phyloP scores from a whole-genome alignment of 2,888 invertebrate species.

The Diaperis boleti region DNA sequence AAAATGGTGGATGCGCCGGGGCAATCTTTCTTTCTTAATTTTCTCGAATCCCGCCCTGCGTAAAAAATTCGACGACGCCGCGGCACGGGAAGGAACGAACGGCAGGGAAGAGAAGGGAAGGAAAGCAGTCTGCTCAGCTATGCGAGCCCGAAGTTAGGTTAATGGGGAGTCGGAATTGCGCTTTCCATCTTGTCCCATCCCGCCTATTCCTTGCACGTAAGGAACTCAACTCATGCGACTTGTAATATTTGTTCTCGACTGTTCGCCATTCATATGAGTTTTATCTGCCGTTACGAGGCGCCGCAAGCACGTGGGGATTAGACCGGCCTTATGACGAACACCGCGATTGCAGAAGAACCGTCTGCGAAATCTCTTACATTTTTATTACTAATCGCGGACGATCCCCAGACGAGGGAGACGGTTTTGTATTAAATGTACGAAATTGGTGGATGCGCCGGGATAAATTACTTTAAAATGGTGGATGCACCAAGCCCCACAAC shows the following conservation, averaged over 20 bases:
- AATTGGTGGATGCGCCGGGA: no score
- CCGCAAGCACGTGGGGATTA: slow-evolving; percentile 63
- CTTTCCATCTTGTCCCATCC: slow-evolving; percentile 74
- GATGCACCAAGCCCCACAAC: no score
- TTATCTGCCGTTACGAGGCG: slow-evolving; percentile 63
- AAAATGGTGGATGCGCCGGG: slow-evolving; percentile 51
- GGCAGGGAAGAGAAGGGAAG: slow-evolving; percentile 56
- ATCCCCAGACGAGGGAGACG: neutral
- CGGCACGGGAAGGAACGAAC: slow-evolving; percentile 46
- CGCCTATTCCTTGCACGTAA: slow-evolving; percentile 67
- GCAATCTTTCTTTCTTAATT: slow-evolving; percentile 4
- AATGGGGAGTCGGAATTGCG: slow-evolving; percentile 80
- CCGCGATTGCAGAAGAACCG: slow-evolving; percentile 50
- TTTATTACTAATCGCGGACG: slow-evolving; percentile 40
- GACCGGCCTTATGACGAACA: slow-evolving; percentile 48
- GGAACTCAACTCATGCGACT: slow-evolving; percentile 67
- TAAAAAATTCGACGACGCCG: slow-evolving; percentile 42
- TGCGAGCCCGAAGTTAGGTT: slow-evolving; percentile 76
- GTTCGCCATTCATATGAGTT: slow-evolving; percentile 64
- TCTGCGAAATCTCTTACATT: slow-evolving; percentile 47
- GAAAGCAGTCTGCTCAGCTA: slow-evolving; percentile 64
- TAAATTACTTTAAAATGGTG: no score
- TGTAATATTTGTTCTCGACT: slow-evolving; percentile 68
- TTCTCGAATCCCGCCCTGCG: slow-evolving; percentile 38
- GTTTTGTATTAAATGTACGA: no score